Evolutionary conservation across 2,113 vertebrate species (phyloP).

Genomic region (Campylorhamphus procurvoides): DNA sequence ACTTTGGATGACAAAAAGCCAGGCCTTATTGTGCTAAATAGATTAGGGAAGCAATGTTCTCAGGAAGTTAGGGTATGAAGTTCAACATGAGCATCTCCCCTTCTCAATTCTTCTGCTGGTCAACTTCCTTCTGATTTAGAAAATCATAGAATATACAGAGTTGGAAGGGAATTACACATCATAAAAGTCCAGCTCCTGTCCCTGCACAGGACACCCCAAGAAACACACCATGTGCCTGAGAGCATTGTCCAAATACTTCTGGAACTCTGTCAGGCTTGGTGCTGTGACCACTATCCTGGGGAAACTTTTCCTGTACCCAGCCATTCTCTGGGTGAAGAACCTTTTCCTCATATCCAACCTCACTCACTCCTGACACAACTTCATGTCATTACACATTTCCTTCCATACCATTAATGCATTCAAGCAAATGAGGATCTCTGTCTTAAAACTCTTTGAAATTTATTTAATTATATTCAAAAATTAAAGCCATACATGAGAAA

Average conservation of each 20-base stretch:
- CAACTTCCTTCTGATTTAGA: not conserved
- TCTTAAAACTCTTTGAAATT: not conserved
- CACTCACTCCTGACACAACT: not conserved
- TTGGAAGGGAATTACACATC: no score
- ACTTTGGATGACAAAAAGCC: not conserved
- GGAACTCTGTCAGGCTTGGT: rapidly evolving
- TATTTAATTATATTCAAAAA: not conserved
- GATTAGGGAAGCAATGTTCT: not conserved
- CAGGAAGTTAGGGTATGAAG: not conserved
- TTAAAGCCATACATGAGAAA: rapidly evolving
- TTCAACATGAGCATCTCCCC: not conserved
- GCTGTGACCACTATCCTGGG: no score
- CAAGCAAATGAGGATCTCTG: not conserved
- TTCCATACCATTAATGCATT: not conserved
- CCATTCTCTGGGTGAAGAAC: rapidly evolving
- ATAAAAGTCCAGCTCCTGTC: no score
- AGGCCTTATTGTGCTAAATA: not conserved
- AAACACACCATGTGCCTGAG: not conserved
- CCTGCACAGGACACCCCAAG: not conserved
- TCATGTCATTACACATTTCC: not conserved
- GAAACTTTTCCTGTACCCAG: not conserved
- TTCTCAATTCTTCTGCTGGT: not conserved
- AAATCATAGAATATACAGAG: not conserved
- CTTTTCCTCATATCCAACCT: not conserved
- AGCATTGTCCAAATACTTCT: not conserved